These are phyloP conservation scores for Lasioglossum leucozonium DNA, from an alignment of 2,888 invertebrate genomes.

Conservation along the genomic window DNA sequence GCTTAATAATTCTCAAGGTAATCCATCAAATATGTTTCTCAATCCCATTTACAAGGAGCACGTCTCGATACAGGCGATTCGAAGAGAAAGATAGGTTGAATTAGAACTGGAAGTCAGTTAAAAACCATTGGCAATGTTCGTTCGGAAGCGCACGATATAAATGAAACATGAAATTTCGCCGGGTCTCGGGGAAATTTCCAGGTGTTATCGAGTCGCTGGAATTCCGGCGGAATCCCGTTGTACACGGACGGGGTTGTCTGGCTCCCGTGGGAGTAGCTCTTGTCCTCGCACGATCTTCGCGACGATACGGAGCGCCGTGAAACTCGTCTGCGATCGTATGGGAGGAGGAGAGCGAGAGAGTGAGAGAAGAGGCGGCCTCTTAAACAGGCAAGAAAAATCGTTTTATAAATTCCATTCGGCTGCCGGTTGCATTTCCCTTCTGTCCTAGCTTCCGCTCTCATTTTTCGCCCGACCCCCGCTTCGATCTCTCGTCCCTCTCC, in stretches of 20 bases:
- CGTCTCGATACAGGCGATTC: background rate
- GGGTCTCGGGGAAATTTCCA: conserved; percentile 32
- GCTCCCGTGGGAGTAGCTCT: conserved; percentile 42
- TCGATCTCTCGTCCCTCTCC: conserved; percentile 40
- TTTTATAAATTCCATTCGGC: conserved; percentile 80
- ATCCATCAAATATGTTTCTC: too few species aligned
- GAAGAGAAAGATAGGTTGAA: background rate
- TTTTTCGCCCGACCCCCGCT: conserved; percentile 6
- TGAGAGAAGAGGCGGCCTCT: conserved; percentile 38
- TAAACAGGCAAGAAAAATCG: conserved; percentile 78
- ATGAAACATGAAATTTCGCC: conserved; percentile 13
- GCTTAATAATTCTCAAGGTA: too few species aligned
- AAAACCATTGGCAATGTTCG: background rate
- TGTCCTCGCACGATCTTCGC: conserved; percentile 9
- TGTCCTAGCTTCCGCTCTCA: conserved; percentile 64
- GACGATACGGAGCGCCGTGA: conserved; percentile 38
- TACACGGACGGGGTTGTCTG: conserved; percentile 24
- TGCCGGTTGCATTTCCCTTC: conserved; percentile 76
- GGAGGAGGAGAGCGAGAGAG: conserved; percentile 32
- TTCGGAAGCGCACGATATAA: background rate
- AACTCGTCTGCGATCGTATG: background rate
- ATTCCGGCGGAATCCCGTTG: conserved; percentile 28
- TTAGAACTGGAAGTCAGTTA: background rate
- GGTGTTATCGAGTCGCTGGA: conserved; percentile 21
- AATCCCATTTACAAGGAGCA: background rate